These are phyloP conservation scores for Ectropis grisescens DNA, from an alignment of 1,140 invertebrate species.

Conservation along the genomic window DNA sequence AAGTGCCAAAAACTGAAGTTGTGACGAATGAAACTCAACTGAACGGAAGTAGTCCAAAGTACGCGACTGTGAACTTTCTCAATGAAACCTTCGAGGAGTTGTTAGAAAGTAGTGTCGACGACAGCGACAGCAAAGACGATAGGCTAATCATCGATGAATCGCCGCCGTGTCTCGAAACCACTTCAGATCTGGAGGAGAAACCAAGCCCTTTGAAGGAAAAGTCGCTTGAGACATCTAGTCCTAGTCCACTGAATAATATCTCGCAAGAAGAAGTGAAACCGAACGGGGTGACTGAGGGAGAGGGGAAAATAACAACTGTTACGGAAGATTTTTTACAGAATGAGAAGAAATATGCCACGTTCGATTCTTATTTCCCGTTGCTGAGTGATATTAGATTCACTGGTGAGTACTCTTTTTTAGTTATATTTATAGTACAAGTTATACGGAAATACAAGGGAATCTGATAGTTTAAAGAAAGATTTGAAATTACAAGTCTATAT, in stretches of 20 bases:
- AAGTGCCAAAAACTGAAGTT: too few species aligned
- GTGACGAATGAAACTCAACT: slow-evolving; percentile 13
- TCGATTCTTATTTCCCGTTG: slow-evolving; percentile 43
- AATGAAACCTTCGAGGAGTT: slow-evolving; percentile 56
- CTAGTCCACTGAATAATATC: too few species aligned
- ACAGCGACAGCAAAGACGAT: slow-evolving; percentile 24
- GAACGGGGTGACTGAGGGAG: slow-evolving; percentile 20
- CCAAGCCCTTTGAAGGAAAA: slow-evolving; percentile 7
- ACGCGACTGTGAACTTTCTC: slow-evolving; percentile 50
- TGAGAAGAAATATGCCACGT: slow-evolving; percentile 52
- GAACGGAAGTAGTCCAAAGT: slow-evolving; percentile 44
- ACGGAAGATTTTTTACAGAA: slow-evolving; percentile 58
- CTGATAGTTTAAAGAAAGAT: too few species aligned
- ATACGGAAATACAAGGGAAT: too few species aligned
- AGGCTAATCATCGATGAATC: not conserved
- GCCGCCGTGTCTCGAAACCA: too few species aligned
- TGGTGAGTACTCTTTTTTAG: slow-evolving; percentile 33
- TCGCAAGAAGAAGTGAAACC: slow-evolving; percentile 10
- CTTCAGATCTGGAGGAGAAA: slow-evolving; percentile 5
- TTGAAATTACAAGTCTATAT: too few species aligned
- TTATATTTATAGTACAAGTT: too few species aligned
- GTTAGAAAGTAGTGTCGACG: slow-evolving; percentile 55
- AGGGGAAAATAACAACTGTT: slow-evolving; percentile 28
- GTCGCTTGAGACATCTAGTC: slow-evolving; percentile 4
- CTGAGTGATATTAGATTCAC: slow-evolving; percentile 65